phyloP scores from a whole-genome alignment of 2,888 invertebrate species.

The Agrochola litura region DNA sequence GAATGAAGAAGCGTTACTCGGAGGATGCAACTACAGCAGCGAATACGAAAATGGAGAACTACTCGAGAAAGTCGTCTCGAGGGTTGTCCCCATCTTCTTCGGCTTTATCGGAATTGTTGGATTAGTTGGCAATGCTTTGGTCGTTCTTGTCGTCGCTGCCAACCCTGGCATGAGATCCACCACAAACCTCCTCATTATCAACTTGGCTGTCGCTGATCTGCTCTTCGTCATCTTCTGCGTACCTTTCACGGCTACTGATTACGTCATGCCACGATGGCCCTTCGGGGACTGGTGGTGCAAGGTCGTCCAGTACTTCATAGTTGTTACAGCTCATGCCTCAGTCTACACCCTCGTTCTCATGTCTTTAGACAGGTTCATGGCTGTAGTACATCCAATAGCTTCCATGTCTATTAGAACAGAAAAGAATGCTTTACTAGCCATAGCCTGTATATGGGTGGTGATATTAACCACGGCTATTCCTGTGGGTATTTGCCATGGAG shows the following conservation, averaged over 20 bases:
- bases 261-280: slow-evolving; percentile 96
- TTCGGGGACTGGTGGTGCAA: slow-evolving; percentile 97
- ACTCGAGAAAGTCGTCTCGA: slow-evolving; percentile 92
- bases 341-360: slow-evolving; percentile 98
- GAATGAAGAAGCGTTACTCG: slow-evolving; percentile 78
- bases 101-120: slow-evolving; percentile 96
- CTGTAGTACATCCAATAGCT: slow-evolving; percentile 97
- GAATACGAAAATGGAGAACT: slow-evolving; percentile 89
- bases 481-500: slow-evolving; percentile 94
- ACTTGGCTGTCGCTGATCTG: slow-evolving; percentile 96
- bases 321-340: slow-evolving; percentile 97
- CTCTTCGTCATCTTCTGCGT: slow-evolving; percentile 98
- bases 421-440: slow-evolving; percentile 94
- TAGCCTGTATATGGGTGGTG: slow-evolving; percentile 94
- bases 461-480: slow-evolving; percentile 95
- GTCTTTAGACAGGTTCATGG: slow-evolving; percentile 97
- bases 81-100: slow-evolving; percentile 95
- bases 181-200: slow-evolving; percentile 97
- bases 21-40: slow-evolving; percentile 83
- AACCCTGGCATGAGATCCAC: slow-evolving; percentile 98
- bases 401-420: slow-evolving; percentile 96
- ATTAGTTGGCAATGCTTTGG: slow-evolving; percentile 96
- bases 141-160: slow-evolving; percentile 96
- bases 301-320: slow-evolving; percentile 97
- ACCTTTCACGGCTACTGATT: slow-evolving; percentile 97